Evolutionary conservation across 2,113 vertebrate species (phyloP).

Genomic region (Perognathus longimembris): DNA sequence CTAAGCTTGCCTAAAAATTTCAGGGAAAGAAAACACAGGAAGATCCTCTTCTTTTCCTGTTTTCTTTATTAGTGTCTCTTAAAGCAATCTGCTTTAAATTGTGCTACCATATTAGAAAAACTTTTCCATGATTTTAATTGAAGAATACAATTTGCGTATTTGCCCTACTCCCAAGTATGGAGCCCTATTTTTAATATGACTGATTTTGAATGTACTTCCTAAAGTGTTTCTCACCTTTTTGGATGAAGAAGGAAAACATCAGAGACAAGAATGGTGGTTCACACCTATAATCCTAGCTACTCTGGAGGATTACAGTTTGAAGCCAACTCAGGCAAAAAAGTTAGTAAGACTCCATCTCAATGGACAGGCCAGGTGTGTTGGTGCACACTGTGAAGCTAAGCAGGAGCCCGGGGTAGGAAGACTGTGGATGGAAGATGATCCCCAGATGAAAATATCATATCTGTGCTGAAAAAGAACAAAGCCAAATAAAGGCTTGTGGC

Average conservation of each 20-base stretch:
- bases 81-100: conserved; percentile 17
- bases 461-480: too few species aligned
- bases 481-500: too few species aligned
- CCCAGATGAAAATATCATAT: too few species aligned
- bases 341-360: too few species aligned
- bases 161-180: neutral
- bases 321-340: too few species aligned
- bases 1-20: conserved; percentile 43
- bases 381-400: too few species aligned
- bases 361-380: too few species aligned
- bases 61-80: conserved; percentile 43
- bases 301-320: too few species aligned
- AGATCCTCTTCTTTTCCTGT: neutral
- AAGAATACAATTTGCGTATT: conserved; percentile 5
- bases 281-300: too few species aligned
- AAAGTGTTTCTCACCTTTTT: neutral
- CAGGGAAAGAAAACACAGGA: neutral
- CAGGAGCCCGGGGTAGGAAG: too few species aligned
- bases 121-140: conserved; percentile 9
- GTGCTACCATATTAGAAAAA: neutral
- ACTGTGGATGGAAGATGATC: too few species aligned
- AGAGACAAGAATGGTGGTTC: too few species aligned
- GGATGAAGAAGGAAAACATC: neutral
- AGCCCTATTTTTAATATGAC: neutral
- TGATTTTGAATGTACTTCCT: neutral